Conservation (phyloP, 1,140 invertebrate species). For the Monochamus saltuarius region DNA sequence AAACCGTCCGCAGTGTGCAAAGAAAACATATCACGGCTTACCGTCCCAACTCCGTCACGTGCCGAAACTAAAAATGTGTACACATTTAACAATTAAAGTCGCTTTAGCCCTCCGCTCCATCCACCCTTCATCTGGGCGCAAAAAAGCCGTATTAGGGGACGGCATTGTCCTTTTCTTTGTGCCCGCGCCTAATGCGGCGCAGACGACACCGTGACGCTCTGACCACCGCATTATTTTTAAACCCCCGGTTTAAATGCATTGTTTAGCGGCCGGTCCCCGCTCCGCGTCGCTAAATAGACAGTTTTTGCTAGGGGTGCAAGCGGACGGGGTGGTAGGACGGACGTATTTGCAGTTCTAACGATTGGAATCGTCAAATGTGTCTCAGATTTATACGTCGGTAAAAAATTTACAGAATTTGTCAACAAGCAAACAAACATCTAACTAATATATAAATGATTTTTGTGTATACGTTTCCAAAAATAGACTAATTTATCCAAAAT, state of each 20-base stretch:
- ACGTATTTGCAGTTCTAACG: neutral
- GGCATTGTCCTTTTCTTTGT: conserved; percentile 28
- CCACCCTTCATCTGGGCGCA: conserved; percentile 17
- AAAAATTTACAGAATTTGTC: too few relatives aligned
- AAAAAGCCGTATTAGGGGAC: conserved; percentile 22
- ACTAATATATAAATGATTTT: too few relatives aligned
- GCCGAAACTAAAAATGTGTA: conserved; percentile 20
- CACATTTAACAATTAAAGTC: conserved; percentile 30
- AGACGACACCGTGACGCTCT: conserved; percentile 19
- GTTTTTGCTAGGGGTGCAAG: conserved; percentile 1
- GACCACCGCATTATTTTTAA: conserved; percentile 28
- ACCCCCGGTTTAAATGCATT: conserved; percentile 21
- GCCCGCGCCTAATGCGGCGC: conserved; percentile 23
- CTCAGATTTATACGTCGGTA: too few relatives aligned
- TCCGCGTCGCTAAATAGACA: conserved; percentile 21
- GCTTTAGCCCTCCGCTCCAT: conserved; percentile 23
- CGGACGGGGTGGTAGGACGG: neutral
- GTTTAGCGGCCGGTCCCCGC: conserved; percentile 22
- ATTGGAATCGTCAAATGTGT: too few relatives aligned
- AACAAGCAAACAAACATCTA: too few relatives aligned
- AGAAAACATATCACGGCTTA: too few relatives aligned
- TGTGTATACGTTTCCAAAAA: too few relatives aligned
- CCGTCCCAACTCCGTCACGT: conserved; percentile 25
- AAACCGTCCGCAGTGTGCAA: too few relatives aligned
- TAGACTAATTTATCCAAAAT: too few relatives aligned